Conservation (phyloP, 2,113 vertebrate species). For the Phocoena phocoena region DNA sequence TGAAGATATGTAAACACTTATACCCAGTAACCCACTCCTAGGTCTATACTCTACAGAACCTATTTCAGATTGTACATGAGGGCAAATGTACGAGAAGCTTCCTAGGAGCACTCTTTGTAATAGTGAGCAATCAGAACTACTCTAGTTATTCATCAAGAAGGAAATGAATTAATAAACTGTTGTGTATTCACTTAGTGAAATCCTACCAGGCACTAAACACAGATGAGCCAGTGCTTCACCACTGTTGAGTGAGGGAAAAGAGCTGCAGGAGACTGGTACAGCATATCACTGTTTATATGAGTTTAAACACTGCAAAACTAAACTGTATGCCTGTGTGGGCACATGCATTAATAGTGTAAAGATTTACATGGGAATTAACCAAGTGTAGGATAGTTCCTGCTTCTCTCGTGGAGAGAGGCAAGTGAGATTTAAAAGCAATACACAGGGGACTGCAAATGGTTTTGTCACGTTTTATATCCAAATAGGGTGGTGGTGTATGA, state of each 20-base stretch:
- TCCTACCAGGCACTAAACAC: background rate
- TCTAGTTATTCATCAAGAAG: background rate
- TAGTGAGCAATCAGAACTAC: background rate
- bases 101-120: background rate
- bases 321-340: background rate
- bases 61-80: background rate
- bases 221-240: background rate
- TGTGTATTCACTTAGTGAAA: background rate
- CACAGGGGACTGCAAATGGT: background rate
- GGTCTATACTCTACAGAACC: background rate
- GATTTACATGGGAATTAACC: background rate
- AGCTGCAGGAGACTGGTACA: background rate
- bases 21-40: background rate
- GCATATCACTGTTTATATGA: background rate
- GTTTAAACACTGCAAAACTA: background rate
- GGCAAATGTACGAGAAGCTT: background rate
- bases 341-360: background rate
- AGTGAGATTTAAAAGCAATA: background rate
- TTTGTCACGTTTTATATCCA: background rate
- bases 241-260: background rate
- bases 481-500: background rate
- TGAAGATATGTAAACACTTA: background rate
- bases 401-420: background rate
- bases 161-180: background rate
- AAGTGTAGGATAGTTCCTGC: background rate